phyloP scores from a whole-genome alignment of 2,113 vertebrate genomes.

The Thalassoma bifasciatum region DNA sequence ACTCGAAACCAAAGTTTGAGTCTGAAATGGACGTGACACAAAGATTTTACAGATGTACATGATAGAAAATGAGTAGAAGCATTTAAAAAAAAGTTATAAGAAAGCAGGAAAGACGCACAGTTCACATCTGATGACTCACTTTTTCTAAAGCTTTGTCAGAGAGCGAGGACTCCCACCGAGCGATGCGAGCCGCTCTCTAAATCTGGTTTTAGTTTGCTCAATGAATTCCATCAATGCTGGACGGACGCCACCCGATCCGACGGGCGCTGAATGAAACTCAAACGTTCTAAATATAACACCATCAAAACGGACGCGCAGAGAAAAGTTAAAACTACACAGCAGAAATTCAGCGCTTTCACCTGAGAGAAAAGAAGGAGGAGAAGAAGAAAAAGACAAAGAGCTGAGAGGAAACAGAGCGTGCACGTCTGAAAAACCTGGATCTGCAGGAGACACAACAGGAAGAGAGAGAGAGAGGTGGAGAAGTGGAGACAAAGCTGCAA shows the following conservation, averaged over 20 bases:
- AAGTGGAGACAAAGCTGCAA: not conserved
- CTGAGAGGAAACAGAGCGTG: conserved; percentile 38
- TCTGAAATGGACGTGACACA: not conserved
- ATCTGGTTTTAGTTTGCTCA: conserved; percentile 35
- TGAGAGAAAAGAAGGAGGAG: not conserved
- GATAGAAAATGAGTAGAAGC: not conserved
- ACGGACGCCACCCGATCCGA: conserved; percentile 11
- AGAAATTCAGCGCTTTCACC: not conserved
- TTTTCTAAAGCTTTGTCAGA: conserved; percentile 9
- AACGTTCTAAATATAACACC: conserved; percentile 1
- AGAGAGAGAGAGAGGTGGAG: conserved; percentile 1
- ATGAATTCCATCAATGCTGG: conserved; percentile 33
- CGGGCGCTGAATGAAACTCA: conserved; percentile 28
- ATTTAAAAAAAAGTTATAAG: not conserved
- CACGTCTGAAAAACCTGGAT: conserved; percentile 14
- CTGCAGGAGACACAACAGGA: conserved; percentile 7
- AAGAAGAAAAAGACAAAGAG: conserved; percentile 49
- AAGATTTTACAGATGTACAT: not conserved
- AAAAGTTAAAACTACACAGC: not conserved
- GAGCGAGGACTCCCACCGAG: not conserved
- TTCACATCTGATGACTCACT: conserved; percentile 41
- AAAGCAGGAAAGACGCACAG: not conserved
- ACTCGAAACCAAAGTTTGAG: too few species aligned
- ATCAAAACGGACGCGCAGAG: conserved; percentile 4
- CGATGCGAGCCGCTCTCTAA: conserved; percentile 11